A percentile compares a stretch with the other conserved stretches of the same genome.
Evolutionary conservation across 2,113 vertebrate species (phyloP).

Genomic region (Rhagologus leucostigma): DNA sequence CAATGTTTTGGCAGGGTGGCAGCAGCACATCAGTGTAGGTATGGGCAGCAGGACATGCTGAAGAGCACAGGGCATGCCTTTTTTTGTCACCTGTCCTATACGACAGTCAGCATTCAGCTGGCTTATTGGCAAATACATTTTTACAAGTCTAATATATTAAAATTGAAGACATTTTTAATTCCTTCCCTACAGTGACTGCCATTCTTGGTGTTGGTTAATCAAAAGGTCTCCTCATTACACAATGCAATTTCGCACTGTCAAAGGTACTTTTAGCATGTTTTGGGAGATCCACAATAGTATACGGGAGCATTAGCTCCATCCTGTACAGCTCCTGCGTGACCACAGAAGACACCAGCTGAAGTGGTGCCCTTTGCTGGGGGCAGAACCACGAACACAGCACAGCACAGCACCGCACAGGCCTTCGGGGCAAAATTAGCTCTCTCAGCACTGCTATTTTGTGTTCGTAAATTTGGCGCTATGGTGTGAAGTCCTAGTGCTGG

Average conservation of each 20-base stretch:
- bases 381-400: background rate
- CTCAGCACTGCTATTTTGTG: background rate
- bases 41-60: background rate
- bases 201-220: background rate
- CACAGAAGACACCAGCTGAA: background rate
- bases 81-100: background rate
- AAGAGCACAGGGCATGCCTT: background rate
- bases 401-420: background rate
- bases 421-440: background rate
- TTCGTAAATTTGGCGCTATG: background rate
- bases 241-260: background rate
- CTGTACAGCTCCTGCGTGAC: background rate
- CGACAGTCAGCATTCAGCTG: background rate
- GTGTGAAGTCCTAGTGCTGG: constrained; percentile 12
- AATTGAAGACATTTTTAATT: background rate
- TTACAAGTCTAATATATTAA: background rate
- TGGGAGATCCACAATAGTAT: background rate
- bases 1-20: background rate
- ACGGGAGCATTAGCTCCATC: background rate
- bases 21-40: background rate
- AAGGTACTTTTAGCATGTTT: background rate
- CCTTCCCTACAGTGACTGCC: background rate
- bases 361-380: constrained; percentile 21
- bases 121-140: background rate
- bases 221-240: background rate